These are phyloP conservation scores for Danaus plexippus DNA, from an alignment of 1,140 invertebrate species.

Conservation along the genomic window DNA sequence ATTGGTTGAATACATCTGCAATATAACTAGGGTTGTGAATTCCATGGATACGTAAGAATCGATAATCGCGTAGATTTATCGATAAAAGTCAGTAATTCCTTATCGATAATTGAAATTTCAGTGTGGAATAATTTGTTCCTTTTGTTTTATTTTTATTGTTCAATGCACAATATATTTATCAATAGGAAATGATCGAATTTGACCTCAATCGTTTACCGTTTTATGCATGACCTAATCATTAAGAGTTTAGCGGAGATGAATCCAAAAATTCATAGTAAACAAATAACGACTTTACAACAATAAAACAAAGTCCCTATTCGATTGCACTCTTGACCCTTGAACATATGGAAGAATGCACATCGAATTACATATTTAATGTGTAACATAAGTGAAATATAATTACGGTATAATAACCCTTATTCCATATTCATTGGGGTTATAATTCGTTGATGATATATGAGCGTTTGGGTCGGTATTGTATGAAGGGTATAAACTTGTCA, in stretches of 20 bases:
- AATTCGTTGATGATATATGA: not conserved
- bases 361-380: slow-evolving; percentile 23
- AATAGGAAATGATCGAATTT: slow-evolving; percentile 22
- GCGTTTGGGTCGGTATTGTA: slow-evolving; percentile 12
- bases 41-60: no score
- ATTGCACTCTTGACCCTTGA: slow-evolving; percentile 16
- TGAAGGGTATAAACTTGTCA: slow-evolving; percentile 22
- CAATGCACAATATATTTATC: slow-evolving; percentile 3
- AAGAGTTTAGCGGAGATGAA: slow-evolving; percentile 22
- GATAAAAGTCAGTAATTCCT: not conserved
- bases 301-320: slow-evolving; percentile 21
- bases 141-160: slow-evolving; percentile 11
- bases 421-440: not conserved
- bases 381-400: not conserved
- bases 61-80: not conserved
- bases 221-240: slow-evolving; percentile 31
- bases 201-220: slow-evolving; percentile 25
- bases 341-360: slow-evolving; percentile 31
- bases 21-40: no score
- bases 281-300: slow-evolving; percentile 18
- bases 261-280: slow-evolving; percentile 10
- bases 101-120: slow-evolving; percentile 6
- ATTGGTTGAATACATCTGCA: no score
- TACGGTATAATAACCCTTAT: slow-evolving; percentile 7
- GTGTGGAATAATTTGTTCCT: not conserved